Percentiles rank a stretch among this genome's conserved stretches.
Conservation (phyloP, 2,888 invertebrate genomes). For the Liopterus haemorrhoidalis region DNA sequence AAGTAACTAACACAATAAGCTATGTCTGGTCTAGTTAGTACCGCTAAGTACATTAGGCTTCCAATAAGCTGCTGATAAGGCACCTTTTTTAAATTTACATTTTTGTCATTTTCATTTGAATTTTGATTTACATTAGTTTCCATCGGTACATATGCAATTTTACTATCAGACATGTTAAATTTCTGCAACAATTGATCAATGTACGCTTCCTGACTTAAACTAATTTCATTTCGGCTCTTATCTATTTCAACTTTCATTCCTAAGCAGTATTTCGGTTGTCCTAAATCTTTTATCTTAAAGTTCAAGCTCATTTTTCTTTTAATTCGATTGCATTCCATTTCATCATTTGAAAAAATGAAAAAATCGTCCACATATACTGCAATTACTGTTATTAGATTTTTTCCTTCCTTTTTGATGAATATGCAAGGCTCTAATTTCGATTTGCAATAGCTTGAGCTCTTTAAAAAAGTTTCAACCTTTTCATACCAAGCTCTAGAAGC, state of each 20-base stretch:
- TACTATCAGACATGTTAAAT: no score
- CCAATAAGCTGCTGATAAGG: no score
- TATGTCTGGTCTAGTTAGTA: slow-evolving; percentile 30
- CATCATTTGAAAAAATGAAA: slow-evolving; percentile 30
- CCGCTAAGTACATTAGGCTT: slow-evolving; percentile 27
- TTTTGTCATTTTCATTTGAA: slow-evolving; percentile 21
- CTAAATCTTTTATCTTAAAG: slow-evolving; percentile 21
- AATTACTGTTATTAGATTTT: slow-evolving; percentile 25
- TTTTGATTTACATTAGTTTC: slow-evolving; percentile 7
- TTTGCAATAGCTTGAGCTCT: slow-evolving; percentile 21
- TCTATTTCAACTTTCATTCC: no score
- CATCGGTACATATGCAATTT: no score
- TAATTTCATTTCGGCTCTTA: no score
- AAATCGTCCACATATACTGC: slow-evolving; percentile 32
- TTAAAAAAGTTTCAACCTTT: slow-evolving; percentile 22
- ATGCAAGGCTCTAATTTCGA: slow-evolving; percentile 28
- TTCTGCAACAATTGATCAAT: no score
- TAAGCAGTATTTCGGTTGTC: no score
- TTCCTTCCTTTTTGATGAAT: slow-evolving; percentile 23
- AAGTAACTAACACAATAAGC: slow-evolving; percentile 28
- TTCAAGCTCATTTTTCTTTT: slow-evolving; percentile 15
- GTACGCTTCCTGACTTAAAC: no score
- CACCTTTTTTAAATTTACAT: no score
- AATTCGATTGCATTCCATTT: slow-evolving; percentile 19
- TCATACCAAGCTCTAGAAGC: slow-evolving; percentile 26